Evolutionary conservation across 2,113 vertebrate species (phyloP).

Genomic region (Helogale parvula): DNA sequence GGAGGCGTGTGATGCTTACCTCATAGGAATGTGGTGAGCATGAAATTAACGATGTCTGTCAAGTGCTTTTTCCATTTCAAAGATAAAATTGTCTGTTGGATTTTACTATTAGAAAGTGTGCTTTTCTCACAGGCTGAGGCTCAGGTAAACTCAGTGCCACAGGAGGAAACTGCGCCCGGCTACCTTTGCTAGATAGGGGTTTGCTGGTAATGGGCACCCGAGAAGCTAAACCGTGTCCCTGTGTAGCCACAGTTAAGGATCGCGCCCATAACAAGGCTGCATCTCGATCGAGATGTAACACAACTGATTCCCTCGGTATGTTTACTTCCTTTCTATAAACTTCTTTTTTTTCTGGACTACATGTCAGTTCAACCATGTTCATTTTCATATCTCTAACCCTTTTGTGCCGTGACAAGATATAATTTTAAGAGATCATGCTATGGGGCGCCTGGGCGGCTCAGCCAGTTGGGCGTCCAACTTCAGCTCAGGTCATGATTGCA

Average conservation of each 20-base stretch:
- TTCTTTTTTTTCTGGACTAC: conserved; percentile 24
- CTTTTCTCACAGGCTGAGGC: conserved; percentile 1
- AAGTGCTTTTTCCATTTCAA: conserved; percentile 55
- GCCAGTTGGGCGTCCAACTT: no score
- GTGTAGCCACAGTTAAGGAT: neutral
- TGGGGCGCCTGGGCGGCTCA: neutral
- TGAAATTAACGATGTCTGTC: conserved; percentile 50
- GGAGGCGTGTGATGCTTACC: neutral
- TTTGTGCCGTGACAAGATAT: conserved; percentile 42
- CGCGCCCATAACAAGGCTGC: neutral
- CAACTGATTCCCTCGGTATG: neutral
- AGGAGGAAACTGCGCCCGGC: neutral
- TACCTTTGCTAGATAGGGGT: neutral
- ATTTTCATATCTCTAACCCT: conserved; percentile 35
- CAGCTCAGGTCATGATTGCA: no score
- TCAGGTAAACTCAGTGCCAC: neutral
- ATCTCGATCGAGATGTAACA: conserved; percentile 30
- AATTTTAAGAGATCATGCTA: conserved; percentile 60
- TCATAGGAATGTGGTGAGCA: conserved; percentile 21
- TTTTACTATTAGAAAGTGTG: neutral
- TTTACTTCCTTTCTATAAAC: neutral
- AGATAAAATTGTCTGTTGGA: conserved; percentile 28
- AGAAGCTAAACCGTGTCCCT: neutral
- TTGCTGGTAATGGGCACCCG: neutral
- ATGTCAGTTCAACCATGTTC: conserved; percentile 33